A percentile compares a stretch with the other conserved stretches of the same genome.
These are phyloP conservation scores for Fabriciana adippe DNA, from an alignment of 2,888 invertebrate species.

Conservation along the genomic window DNA sequence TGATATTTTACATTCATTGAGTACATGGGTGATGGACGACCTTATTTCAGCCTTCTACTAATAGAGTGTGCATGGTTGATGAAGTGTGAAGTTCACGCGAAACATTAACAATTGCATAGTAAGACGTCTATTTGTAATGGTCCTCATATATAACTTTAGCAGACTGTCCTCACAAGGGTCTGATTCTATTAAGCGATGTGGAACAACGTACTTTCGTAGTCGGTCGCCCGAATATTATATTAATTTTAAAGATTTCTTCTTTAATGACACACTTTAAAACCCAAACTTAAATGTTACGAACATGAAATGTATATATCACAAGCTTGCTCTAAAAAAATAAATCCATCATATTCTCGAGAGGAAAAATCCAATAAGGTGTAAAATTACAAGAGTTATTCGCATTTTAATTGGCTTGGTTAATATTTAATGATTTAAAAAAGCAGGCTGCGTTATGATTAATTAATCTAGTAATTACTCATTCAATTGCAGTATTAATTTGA, in stretches of 20 bases:
- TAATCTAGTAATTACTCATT: slow-evolving; percentile 12
- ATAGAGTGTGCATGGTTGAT: background rate
- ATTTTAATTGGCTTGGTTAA: slow-evolving; percentile 10
- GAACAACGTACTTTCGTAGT: slow-evolving; percentile 25
- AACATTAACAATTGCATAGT: slow-evolving; percentile 9
- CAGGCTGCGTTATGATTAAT: slow-evolving; percentile 9
- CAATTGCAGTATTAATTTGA: slow-evolving; percentile 11
- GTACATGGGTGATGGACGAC: background rate
- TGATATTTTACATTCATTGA: too few relatives aligned
- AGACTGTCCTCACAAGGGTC: slow-evolving; percentile 21
- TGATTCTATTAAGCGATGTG: slow-evolving; percentile 11
- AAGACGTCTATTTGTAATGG: slow-evolving; percentile 18
- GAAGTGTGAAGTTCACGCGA: slow-evolving; percentile 1
- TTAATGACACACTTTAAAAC: background rate
- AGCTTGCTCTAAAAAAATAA: too few relatives aligned
- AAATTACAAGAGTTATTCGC: too few relatives aligned
- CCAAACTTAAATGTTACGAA: background rate
- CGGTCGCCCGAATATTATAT: slow-evolving; percentile 32
- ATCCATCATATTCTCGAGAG: too few relatives aligned
- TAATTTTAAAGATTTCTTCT: slow-evolving; percentile 2
- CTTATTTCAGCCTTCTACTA: too few relatives aligned
- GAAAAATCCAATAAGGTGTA: too few relatives aligned
- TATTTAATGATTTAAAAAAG: slow-evolving; percentile 9
- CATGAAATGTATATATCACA: too few relatives aligned
- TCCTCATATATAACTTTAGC: slow-evolving; percentile 12